Percentiles rank a stretch among this genome's conserved stretches.
Conservation (phyloP, 2,888 invertebrate species). For the Uropetala carovei region DNA sequence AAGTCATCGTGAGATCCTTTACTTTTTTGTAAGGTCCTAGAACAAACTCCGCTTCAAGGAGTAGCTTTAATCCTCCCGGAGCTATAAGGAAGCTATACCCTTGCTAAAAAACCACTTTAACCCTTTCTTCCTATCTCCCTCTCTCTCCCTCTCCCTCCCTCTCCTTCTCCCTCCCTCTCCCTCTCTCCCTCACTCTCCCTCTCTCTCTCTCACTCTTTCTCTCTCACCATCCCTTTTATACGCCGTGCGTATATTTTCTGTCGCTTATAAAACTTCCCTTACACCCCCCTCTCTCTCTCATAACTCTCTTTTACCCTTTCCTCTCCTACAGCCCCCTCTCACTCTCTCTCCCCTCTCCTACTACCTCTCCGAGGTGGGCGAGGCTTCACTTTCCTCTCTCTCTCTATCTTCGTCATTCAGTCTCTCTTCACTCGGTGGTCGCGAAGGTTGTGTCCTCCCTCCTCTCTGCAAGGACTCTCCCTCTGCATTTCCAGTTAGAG, state of each 20-base stretch:
- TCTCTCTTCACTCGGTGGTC: constrained; percentile 38
- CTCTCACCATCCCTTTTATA: background rate
- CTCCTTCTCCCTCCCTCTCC: background rate
- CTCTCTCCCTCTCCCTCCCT: background rate
- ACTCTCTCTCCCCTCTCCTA: background rate
- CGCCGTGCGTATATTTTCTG: background rate
- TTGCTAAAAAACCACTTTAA: no score
- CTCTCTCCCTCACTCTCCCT: background rate
- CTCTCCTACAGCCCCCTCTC: background rate
- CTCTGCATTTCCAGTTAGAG: background rate
- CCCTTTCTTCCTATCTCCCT: background rate
- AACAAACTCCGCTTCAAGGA: no score
- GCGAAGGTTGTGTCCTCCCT: background rate
- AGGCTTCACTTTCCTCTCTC: constrained; percentile 16
- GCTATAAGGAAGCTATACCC: no score
- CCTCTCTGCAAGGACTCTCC: background rate
- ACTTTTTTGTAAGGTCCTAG: no score
- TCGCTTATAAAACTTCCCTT: background rate
- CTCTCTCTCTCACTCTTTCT: background rate
- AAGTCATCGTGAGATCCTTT: no score
- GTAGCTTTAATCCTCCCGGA: no score
- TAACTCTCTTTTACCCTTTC: background rate
- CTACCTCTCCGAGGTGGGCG: background rate
- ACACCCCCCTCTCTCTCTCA: background rate
- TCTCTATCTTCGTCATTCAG: constrained; percentile 41